Evolutionary conservation across 2,888 invertebrate genomes (phyloP).

Genomic region (Plutella xylostella): DNA sequence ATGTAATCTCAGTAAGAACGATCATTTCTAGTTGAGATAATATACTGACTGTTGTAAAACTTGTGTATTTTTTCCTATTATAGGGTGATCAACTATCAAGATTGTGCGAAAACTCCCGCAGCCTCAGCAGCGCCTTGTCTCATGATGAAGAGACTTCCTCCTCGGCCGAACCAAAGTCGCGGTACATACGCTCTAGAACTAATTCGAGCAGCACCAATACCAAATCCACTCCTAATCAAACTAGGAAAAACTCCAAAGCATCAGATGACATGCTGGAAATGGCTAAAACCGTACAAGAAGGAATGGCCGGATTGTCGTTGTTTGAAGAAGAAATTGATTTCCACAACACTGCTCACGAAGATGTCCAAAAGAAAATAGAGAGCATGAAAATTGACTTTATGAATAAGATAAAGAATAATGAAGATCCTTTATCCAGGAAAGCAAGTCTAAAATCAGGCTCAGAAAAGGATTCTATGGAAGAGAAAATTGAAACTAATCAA

Average conservation of each 20-base stretch:
- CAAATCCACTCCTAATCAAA: slow-evolving; percentile 38
- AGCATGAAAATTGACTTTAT: slow-evolving; percentile 47
- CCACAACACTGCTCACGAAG: slow-evolving; percentile 30
- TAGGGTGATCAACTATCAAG: slow-evolving; percentile 50
- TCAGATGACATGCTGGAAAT: slow-evolving; percentile 60
- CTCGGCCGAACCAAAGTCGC: slow-evolving; percentile 42
- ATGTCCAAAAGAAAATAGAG: slow-evolving; percentile 49
- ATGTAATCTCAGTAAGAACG: too few relatives aligned
- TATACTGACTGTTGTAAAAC: too few relatives aligned
- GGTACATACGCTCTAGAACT: slow-evolving; percentile 30
- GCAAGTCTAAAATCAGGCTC: slow-evolving; percentile 32
- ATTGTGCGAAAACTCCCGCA: slow-evolving; percentile 48
- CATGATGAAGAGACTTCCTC: slow-evolving; percentile 54
- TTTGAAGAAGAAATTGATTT: slow-evolving; percentile 39
- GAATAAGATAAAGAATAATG: slow-evolving; percentile 47
- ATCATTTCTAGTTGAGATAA: too few relatives aligned
- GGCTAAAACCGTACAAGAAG: slow-evolving; percentile 67
- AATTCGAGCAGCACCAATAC: slow-evolving; percentile 33
- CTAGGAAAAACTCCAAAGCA: slow-evolving; percentile 40
- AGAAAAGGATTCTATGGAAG: slow-evolving; percentile 42
- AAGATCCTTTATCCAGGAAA: slow-evolving; percentile 37
- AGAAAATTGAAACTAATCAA: slow-evolving; percentile 48
- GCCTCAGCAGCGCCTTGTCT: slow-evolving; percentile 46
- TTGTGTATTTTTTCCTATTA: slow-evolving; percentile 18
- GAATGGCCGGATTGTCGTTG: slow-evolving; percentile 60